A percentile compares a stretch with the other conserved stretches of the same genome.
Conservation (phyloP, 2,113 vertebrate genomes). For the Trachemys scripta region DNA sequence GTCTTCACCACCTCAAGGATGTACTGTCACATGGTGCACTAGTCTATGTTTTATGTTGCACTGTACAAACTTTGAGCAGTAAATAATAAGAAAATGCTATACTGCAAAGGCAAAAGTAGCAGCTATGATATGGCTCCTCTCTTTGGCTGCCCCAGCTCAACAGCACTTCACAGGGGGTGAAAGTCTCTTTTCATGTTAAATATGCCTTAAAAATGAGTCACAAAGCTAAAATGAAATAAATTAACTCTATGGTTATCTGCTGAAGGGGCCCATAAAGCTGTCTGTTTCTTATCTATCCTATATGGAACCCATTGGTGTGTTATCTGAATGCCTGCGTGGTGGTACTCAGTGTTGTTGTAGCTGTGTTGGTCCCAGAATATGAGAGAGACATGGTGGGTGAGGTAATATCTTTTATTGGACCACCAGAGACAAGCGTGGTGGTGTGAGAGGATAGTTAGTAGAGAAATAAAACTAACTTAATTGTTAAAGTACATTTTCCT, state of each 20-base stretch:
- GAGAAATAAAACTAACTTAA: slow-evolving; percentile 27
- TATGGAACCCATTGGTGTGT: neutral
- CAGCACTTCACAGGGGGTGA: slow-evolving; percentile 26
- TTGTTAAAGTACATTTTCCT: slow-evolving; percentile 16
- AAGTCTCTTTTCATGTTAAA: slow-evolving; percentile 45
- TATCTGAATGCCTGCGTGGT: neutral
- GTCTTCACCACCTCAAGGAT: neutral
- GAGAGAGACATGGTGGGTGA: neutral
- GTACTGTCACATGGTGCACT: neutral
- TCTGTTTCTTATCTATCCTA: slow-evolving; percentile 6
- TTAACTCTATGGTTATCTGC: neutral
- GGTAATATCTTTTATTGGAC: no score
- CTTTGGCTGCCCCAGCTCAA: neutral
- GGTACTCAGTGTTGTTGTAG: neutral
- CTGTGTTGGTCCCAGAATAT: neutral
- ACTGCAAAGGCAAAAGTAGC: neutral
- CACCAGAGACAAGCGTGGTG: neutral
- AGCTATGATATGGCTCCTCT: neutral
- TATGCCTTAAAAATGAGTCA: slow-evolving; percentile 4
- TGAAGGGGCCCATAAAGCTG: neutral
- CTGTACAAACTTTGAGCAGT: neutral
- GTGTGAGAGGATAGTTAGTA: neutral
- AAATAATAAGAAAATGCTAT: neutral
- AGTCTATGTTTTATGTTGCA: neutral
- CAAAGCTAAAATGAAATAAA: slow-evolving; percentile 3